These are phyloP conservation scores for Lycia hirtaria DNA, from an alignment of 2,888 invertebrate genomes.

Conservation along the genomic window DNA sequence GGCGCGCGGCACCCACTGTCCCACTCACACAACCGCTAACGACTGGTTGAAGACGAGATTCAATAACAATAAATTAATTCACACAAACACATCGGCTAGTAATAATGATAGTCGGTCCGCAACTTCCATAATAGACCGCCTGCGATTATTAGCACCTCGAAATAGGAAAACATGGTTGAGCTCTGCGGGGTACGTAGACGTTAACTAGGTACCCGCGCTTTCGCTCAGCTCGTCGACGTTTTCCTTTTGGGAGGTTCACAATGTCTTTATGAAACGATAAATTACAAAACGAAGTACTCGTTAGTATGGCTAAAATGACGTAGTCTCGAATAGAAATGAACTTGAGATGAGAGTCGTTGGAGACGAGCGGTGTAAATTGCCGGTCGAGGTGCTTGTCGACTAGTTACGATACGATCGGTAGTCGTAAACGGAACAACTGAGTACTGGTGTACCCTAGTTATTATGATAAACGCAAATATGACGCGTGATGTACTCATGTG, in stretches of 20 bases:
- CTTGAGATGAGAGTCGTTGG: slow-evolving; percentile 44
- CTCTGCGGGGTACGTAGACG: slow-evolving; percentile 71
- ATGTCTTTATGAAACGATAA: slow-evolving; percentile 65
- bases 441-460: slow-evolving; percentile 39
- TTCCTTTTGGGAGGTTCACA: slow-evolving; percentile 72
- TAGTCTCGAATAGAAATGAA: slow-evolving; percentile 42
- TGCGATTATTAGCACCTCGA: slow-evolving; percentile 66
- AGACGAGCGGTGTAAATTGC: slow-evolving; percentile 56
- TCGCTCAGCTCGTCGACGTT: slow-evolving; percentile 65
- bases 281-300: slow-evolving; percentile 42
- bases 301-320: slow-evolving; percentile 40
- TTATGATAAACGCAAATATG: slow-evolving; percentile 34
- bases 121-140: slow-evolving; percentile 78
- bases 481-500: slow-evolving; percentile 32
- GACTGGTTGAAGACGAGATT: slow-evolving; percentile 65
- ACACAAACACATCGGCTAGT: slow-evolving; percentile 67
- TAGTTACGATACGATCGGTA: slow-evolving; percentile 39
- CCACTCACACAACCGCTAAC: slow-evolving; percentile 69
- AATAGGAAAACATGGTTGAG: slow-evolving; percentile 73
- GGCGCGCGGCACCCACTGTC: slow-evolving; percentile 61
- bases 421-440: slow-evolving; percentile 48
- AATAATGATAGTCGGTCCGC: slow-evolving; percentile 72
- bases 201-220: slow-evolving; percentile 71
- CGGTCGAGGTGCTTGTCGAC: slow-evolving; percentile 45
- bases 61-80: slow-evolving; percentile 68